phyloP scores from a whole-genome alignment of 2,113 vertebrate species.

The Nothocercus nigrocapillus region DNA sequence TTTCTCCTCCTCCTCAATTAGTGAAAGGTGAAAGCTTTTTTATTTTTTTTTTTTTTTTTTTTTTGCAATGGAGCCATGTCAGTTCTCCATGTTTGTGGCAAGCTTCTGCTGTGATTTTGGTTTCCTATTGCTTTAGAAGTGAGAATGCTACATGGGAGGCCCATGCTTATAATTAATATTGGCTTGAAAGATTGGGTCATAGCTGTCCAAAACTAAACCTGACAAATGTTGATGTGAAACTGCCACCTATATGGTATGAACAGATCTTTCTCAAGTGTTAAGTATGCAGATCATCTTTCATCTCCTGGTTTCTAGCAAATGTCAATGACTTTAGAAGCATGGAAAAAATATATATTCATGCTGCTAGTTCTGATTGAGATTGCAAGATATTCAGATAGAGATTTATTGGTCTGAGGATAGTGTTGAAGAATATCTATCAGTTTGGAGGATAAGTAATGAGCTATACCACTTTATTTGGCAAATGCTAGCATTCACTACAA shows the following conservation, averaged over 20 bases:
- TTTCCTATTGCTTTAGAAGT: not conserved
- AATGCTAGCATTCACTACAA: not conserved
- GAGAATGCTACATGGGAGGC: not conserved
- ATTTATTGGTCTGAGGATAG: not conserved
- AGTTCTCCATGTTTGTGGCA: not conserved
- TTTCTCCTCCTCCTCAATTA: not conserved
- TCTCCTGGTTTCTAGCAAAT: not conserved
- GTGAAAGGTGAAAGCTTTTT: not conserved
- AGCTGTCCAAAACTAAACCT: not conserved
- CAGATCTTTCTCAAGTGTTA: not conserved
- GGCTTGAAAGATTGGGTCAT: not conserved
- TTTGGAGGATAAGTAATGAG: not conserved
- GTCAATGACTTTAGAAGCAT: not conserved
- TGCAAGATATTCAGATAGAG: not conserved
- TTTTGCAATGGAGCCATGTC: not conserved
- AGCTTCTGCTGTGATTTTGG: not conserved
- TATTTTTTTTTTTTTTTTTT: too few relatives aligned
- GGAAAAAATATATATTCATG: not conserved
- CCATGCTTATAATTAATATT: not conserved
- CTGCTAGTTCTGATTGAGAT: not conserved
- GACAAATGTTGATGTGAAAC: not conserved
- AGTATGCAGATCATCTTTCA: not conserved
- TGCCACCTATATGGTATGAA: not conserved
- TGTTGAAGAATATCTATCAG: not conserved
- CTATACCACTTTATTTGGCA: not conserved